phyloP scores from a whole-genome alignment of 1,140 invertebrate genomes.

The Mylabris phalerata region DNA sequence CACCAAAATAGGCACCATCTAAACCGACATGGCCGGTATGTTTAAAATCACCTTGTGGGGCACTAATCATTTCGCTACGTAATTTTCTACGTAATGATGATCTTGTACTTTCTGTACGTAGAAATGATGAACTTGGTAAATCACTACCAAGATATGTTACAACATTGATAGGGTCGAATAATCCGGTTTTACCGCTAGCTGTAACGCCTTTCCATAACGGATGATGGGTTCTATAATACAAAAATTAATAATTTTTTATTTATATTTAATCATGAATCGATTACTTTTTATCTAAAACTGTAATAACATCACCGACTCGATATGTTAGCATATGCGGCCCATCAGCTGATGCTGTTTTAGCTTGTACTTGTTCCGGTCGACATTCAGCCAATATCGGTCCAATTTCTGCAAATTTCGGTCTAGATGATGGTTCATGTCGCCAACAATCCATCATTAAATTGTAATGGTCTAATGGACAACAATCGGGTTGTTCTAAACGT shows the following conservation, averaged over 20 bases:
- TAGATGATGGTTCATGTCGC: constrained; percentile 81
- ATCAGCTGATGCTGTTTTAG: constrained; percentile 35
- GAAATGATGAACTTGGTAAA: constrained; percentile 50
- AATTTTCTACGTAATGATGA: constrained; percentile 62
- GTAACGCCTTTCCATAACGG: constrained; percentile 80
- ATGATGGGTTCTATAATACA: constrained; percentile 33
- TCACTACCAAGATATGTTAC: constrained; percentile 81
- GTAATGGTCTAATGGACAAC: constrained; percentile 92
- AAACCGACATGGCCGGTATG: constrained; percentile 94
- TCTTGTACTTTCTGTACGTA: constrained; percentile 49
- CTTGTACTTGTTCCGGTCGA: constrained; percentile 81
- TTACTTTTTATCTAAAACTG: constrained; percentile 86
- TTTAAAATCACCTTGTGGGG: constrained; percentile 92
- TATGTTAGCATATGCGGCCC: constrained; percentile 71
- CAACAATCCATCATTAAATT: constrained; percentile 91
- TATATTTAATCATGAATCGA: constrained; percentile 12
- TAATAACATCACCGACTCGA: constrained; percentile 84
- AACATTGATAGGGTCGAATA: constrained; percentile 85
- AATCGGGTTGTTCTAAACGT: constrained; percentile 85
- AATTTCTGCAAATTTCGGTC: constrained; percentile 88
- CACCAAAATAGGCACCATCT: constrained; percentile 94
- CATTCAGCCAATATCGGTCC: constrained; percentile 72
- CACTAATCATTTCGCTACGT: constrained; percentile 90
- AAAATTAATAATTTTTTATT: not conserved
- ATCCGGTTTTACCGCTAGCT: constrained; percentile 76